These are phyloP conservation scores for Lasaia peninsularis DNA, from an alignment of 1,140 invertebrate species.

Conservation along the genomic window DNA sequence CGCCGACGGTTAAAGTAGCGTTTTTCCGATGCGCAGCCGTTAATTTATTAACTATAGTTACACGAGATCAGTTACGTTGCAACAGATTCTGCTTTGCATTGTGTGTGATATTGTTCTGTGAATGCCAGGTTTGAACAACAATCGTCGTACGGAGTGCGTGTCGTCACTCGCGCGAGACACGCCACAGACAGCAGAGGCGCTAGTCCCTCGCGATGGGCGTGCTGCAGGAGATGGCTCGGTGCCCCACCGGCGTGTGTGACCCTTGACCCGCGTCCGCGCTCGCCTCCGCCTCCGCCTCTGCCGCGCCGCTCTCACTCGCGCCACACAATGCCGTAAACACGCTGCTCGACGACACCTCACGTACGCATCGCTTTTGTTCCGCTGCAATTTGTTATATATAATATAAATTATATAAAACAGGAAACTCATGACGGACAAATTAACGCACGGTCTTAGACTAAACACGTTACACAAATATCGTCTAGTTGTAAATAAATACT, in stretches of 20 bases:
- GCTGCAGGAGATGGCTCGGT: constrained; percentile 49
- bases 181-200: constrained; percentile 26
- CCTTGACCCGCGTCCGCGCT: constrained; percentile 22
- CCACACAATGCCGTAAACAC: constrained; percentile 52
- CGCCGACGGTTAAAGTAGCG: too few relatives aligned
- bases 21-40: too few relatives aligned
- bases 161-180: constrained; percentile 10
- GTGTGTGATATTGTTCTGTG: too few relatives aligned
- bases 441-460: neutral
- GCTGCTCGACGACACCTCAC: constrained; percentile 55
- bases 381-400: constrained; percentile 37
- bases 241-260: constrained; percentile 46
- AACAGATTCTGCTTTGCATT: too few relatives aligned
- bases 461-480: neutral
- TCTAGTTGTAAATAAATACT: too few relatives aligned
- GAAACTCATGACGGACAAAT: neutral
- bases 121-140: too few relatives aligned
- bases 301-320: constrained; percentile 39
- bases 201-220: constrained; percentile 55
- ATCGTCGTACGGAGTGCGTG: neutral
- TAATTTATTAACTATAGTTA: too few relatives aligned
- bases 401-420: neutral
- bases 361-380: constrained; percentile 61
- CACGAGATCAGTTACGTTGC: too few relatives aligned
- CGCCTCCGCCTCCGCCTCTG: constrained; percentile 34